Conservation (phyloP, 2,888 invertebrate species). For the Agriopis aurantiaria region DNA sequence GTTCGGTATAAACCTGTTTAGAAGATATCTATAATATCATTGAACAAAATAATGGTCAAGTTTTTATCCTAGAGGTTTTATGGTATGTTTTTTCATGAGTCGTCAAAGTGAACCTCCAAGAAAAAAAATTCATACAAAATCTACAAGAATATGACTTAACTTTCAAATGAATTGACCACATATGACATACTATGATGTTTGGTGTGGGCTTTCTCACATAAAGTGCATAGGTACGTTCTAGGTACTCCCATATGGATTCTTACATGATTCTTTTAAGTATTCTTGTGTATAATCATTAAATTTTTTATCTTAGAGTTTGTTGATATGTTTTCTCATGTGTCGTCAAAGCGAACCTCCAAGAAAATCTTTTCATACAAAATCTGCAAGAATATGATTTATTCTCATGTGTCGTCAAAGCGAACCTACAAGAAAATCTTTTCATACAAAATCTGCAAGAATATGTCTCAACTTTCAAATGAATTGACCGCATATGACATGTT, state of each 20-base stretch:
- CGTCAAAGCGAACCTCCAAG: background rate
- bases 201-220: constrained; percentile 1
- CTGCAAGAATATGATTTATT: background rate
- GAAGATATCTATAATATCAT: too few species aligned
- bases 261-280: background rate
- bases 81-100: background rate
- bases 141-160: background rate
- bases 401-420: too few species aligned
- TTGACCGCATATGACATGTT: background rate
- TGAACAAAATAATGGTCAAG: background rate
- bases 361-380: background rate
- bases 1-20: too few species aligned
- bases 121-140: background rate
- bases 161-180: background rate
- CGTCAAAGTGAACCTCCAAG: background rate
- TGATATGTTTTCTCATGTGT: too few species aligned
- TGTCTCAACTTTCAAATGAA: background rate
- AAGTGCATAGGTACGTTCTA: background rate
- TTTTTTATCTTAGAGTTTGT: too few species aligned
- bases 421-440: constrained; percentile 1
- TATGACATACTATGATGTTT: background rate
- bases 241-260: background rate
- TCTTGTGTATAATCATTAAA: too few species aligned
- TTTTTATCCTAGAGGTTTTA: background rate
- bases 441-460: background rate